Evolutionary conservation across 2,888 invertebrate species (phyloP).

Genomic region (Dryobota labecula): DNA sequence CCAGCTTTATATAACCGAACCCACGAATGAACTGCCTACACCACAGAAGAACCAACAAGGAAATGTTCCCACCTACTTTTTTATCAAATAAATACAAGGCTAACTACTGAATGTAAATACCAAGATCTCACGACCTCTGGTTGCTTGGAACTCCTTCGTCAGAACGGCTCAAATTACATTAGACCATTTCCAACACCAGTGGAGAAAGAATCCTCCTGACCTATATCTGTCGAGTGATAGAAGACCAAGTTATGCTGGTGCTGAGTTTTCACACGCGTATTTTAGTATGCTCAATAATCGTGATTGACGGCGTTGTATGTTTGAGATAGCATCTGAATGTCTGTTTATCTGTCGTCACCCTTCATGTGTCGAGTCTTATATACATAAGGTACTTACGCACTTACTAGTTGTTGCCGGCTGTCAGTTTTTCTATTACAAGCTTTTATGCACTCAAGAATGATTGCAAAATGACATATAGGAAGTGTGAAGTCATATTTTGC

Average conservation of each 20-base stretch:
- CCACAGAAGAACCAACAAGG: conserved; percentile 70
- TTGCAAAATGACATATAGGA: conserved; percentile 36
- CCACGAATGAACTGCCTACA: conserved; percentile 64
- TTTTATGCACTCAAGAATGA: conserved; percentile 41
- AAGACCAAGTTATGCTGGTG: conserved; percentile 54
- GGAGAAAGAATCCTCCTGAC: conserved; percentile 59
- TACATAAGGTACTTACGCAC: conserved; percentile 20
- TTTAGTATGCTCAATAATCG: conserved; percentile 64
- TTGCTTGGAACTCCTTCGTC: conserved; percentile 31
- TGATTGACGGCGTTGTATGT: conserved; percentile 75
- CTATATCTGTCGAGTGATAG: conserved; percentile 39
- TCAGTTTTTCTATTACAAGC: conserved; percentile 45
- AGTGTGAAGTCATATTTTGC: conserved; percentile 40
- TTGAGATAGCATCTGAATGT: conserved; percentile 76
- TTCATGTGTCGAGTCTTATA: conserved; percentile 63
- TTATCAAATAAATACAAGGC: conserved; percentile 73
- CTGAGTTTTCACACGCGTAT: conserved; percentile 68
- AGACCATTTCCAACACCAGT: conserved; percentile 49
- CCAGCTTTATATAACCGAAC: conserved; percentile 31
- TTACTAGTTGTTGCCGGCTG: conserved; percentile 19
- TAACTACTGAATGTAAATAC: conserved; percentile 66
- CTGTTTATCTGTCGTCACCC: conserved; percentile 77
- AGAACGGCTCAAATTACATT: conserved; percentile 53
- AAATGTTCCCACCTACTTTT: conserved; percentile 73
- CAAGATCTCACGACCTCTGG: conserved; percentile 58